phyloP scores from a whole-genome alignment of 2,113 vertebrate species.

The Alosa alosa region DNA sequence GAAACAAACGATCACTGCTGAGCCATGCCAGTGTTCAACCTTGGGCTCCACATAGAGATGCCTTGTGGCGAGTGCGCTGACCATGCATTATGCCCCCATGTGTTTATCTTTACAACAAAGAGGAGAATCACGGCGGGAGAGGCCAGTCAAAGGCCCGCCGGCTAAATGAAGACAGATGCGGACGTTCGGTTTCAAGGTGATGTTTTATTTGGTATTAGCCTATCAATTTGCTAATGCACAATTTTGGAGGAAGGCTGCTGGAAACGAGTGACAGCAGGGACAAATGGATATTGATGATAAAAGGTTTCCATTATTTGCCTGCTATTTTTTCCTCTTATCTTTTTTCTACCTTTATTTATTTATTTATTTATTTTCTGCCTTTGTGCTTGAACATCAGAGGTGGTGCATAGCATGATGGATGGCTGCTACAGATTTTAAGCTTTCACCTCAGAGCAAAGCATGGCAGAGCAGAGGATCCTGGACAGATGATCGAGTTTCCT shows the following conservation, averaged over 20 bases:
- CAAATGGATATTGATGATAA: conserved; percentile 79
- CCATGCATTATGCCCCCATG: conserved; percentile 44
- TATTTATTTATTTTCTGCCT: conserved; percentile 22
- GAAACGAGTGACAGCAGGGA: conserved; percentile 70
- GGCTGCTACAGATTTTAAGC: conserved; percentile 57
- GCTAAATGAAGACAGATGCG: conserved; percentile 75
- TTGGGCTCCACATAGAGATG: neutral
- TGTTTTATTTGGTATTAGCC: conserved; percentile 76
- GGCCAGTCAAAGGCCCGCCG: conserved; percentile 48
- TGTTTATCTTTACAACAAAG: conserved; percentile 59
- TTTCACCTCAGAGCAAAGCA: conserved; percentile 38
- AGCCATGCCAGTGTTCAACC: neutral
- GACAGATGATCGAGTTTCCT: conserved; percentile 60
- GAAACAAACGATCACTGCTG: neutral
- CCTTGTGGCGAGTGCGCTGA: conserved; percentile 23
- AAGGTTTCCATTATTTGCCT: conserved; percentile 55
- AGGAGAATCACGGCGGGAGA: conserved; percentile 56
- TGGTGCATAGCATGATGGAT: conserved; percentile 64
- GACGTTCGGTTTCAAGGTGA: conserved; percentile 70
- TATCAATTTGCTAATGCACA: conserved; percentile 61
- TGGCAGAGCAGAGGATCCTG: conserved; percentile 42
- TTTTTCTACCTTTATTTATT: conserved; percentile 21
- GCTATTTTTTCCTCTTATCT: conserved; percentile 21
- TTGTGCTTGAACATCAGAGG: conserved; percentile 53
- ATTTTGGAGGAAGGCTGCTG: conserved; percentile 47